Percentiles rank a stretch among this genome's conserved stretches.
Evolutionary conservation across 1,140 invertebrate species (phyloP).

Genomic region (Drosophila asahinai): DNA sequence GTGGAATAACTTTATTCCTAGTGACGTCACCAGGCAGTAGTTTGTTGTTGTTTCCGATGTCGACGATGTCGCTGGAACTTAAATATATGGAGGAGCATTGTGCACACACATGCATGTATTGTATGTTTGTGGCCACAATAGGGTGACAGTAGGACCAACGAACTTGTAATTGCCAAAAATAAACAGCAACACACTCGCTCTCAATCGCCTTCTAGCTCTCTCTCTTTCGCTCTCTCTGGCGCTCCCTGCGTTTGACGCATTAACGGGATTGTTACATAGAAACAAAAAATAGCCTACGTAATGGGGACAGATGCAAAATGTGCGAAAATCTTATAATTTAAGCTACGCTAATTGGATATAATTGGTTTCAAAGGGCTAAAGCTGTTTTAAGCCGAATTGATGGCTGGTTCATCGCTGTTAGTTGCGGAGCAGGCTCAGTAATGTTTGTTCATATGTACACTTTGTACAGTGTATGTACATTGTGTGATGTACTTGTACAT

Average conservation of each 20-base stretch:
- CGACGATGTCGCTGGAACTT: slow-evolving; percentile 37
- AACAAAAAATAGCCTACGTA: slow-evolving; percentile 40
- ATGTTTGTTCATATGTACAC: not conserved
- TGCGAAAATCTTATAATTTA: not conserved
- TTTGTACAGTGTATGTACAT: not conserved
- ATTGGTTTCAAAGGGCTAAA: not conserved
- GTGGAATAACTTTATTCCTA: slow-evolving; percentile 7
- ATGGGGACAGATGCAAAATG: slow-evolving; percentile 7
- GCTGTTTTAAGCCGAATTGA: not conserved
- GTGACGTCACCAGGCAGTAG: slow-evolving; percentile 38
- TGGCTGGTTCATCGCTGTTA: not conserved
- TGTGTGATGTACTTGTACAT: slow-evolving; percentile 6
- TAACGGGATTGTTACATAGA: not conserved
- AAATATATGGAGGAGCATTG: not conserved
- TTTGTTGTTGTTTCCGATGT: slow-evolving; percentile 22
- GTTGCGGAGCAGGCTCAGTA: not conserved
- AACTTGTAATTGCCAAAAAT: slow-evolving; percentile 67
- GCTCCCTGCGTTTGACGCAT: not conserved
- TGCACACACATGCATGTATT: not conserved
- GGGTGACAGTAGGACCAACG: slow-evolving; percentile 42
- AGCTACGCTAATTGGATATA: not conserved
- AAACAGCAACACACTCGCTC: slow-evolving; percentile 41
- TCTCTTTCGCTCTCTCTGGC: not conserved
- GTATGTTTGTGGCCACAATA: slow-evolving; percentile 8
- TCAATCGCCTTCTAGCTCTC: not conserved